Evolutionary conservation across 53 echinoderm and acorn worm species (phyloP).

Genomic region (Paelopatides confundens): DNA sequence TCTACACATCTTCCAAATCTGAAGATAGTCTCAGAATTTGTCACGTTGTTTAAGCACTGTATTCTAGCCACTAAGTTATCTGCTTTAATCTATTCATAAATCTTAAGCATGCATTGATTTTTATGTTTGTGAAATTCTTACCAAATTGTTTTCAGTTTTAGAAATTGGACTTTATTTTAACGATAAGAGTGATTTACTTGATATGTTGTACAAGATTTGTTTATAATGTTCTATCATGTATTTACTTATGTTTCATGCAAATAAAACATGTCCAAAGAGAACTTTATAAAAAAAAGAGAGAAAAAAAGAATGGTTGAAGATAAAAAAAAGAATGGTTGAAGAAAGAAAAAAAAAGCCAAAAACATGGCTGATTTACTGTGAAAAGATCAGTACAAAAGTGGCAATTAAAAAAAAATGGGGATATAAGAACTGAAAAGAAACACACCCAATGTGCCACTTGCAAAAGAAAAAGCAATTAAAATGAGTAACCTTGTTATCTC

Average conservation of each 20-base stretch:
- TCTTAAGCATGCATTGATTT: neutral
- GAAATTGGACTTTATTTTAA: neutral
- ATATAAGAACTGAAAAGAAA: neutral
- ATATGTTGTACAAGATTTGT: conserved; percentile 1
- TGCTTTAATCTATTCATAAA: too few species aligned
- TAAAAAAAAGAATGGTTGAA: too few species aligned
- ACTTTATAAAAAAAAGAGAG: neutral
- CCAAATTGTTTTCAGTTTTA: neutral
- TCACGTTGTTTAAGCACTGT: neutral
- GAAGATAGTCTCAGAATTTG: too few species aligned
- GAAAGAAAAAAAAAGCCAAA: neutral
- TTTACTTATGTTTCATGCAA: conserved; percentile 33
- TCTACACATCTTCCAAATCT: too few species aligned
- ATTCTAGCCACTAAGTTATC: too few species aligned
- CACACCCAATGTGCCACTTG: neutral
- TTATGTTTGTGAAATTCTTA: neutral
- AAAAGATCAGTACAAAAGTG: neutral
- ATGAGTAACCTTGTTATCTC: neutral
- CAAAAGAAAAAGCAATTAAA: neutral
- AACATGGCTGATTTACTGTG: neutral
- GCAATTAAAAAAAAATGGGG: too few species aligned
- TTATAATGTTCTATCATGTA: conserved; percentile 32
- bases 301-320: neutral
- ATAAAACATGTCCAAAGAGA: neutral
- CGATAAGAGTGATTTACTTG: neutral